Evolutionary conservation across 2,888 invertebrate genomes (phyloP), one percentile per base, ranked within the genome.

Genomic region (Odontomyia ornata): DNA sequence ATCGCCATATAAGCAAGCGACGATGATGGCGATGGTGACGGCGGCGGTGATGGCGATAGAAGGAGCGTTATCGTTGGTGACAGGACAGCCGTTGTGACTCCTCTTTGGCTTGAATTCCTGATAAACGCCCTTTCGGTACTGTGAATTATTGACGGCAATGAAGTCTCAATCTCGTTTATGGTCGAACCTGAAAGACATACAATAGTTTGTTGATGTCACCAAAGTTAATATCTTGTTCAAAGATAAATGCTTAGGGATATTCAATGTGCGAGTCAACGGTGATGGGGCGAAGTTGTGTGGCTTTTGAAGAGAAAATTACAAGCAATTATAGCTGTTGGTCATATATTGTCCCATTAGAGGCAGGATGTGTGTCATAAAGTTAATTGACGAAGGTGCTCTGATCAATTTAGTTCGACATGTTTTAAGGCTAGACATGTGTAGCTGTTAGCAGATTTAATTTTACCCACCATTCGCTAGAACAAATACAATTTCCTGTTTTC

Each of bases 81-180:
- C 60, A 60, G 73, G 23, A 23, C 23, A 23, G 69, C 23, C 28
- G 36, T 23, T 73, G 30, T 36, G 25, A 30, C 60, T 57, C 60
- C 57, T 46, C 30, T 69, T 25, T 60, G 72, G 60, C 60, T 23
- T 11, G 57, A 30, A 21, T 36, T 57, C 28, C 57, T 77, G 75
- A 77, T 77, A 71, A 73, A 77, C 76, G 76, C 76, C 76, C 64
- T 75, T 43, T 73, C 75, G 67, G 47, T 76, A 21, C 76, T 64
- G 27, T 78, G 77, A 72, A 78, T 60, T 72, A 76, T 47, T 47
- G 65, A 73, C 56, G 65, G 47, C 57, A 75, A 76, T 76, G 75
- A 76, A 69, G 57, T 78, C 64, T 75, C 78, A 67, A 78, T 78
- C 62, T 76, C 75, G 28, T 62, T 62, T 75, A 75, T 64, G 46